Conservation (phyloP, 2,797 vertebrate genomes). For the Xiphorhynchus erythropygius region DNA sequence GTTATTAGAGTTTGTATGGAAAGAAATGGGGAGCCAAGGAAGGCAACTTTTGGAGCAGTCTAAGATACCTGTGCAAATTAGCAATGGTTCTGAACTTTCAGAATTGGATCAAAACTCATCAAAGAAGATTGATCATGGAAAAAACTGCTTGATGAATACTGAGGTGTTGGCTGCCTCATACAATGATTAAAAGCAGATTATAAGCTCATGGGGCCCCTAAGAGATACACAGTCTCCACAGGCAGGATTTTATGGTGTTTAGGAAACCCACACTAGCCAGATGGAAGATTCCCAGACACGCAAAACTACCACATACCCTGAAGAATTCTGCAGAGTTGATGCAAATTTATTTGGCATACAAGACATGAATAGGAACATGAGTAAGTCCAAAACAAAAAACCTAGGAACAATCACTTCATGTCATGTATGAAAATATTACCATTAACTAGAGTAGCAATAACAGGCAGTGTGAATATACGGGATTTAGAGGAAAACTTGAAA, state of each 20-base stretch:
- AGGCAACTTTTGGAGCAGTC: neutral
- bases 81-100: neutral
- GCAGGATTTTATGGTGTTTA: conserved; percentile 42
- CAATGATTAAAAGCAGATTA: conserved; percentile 62
- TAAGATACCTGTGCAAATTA: neutral
- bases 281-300: conserved; percentile 47
- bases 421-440: neutral
- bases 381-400: conserved; percentile 25
- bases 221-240: conserved; percentile 39
- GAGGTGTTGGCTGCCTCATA: neutral
- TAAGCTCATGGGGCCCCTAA: neutral
- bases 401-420: neutral
- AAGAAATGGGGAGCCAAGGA: neutral
- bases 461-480: neutral
- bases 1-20: neutral
- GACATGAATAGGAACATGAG: neutral
- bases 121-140: neutral
- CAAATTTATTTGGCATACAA: conserved; percentile 28
- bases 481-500: conserved; percentile 28
- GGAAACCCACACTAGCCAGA: conserved; percentile 35
- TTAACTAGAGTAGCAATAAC: neutral
- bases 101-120: conserved; percentile 9
- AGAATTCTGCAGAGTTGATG: conserved; percentile 36
- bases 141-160: conserved; percentile 12
- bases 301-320: conserved; percentile 24